Evolutionary conservation across 2,113 vertebrate genomes (phyloP).

Genomic region (Harpagus bidentatus): DNA sequence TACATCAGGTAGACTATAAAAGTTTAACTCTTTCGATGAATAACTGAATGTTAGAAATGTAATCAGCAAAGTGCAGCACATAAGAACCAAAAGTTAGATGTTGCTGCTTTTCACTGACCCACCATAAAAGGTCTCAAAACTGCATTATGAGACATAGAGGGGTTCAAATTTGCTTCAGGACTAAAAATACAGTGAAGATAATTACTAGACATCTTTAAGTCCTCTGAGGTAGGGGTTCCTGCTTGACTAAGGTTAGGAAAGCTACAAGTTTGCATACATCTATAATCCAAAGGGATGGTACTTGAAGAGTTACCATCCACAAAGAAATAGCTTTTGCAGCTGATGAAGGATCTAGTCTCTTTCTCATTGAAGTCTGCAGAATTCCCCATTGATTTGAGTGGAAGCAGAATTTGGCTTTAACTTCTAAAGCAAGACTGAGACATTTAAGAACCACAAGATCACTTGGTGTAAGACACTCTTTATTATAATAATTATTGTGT

Average conservation of each 20-base stretch:
- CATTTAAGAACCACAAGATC: conserved; percentile 41
- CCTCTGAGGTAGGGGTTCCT: not conserved
- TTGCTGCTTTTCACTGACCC: not conserved
- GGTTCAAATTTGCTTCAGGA: not conserved
- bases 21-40: not conserved
- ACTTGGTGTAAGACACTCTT: not conserved
- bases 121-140: not conserved
- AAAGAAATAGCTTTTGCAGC: not conserved
- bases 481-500: conserved; percentile 49
- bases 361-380: not conserved
- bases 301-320: not conserved
- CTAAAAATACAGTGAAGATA: not conserved
- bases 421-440: conserved; percentile 16
- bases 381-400: not conserved
- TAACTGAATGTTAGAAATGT: not conserved
- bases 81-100: not conserved
- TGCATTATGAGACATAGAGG: not conserved
- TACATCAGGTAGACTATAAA: not conserved
- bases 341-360: not conserved
- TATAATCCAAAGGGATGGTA: not conserved
- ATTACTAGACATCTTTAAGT: not conserved
- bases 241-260: not conserved
- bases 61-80: not conserved
- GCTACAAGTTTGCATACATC: not conserved
- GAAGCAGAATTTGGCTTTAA: not conserved